A percentile compares a stretch with the other conserved stretches of the same genome.
phyloP scores from a whole-genome alignment of 2,113 vertebrate species.

The Spheniscus mendiculus region DNA sequence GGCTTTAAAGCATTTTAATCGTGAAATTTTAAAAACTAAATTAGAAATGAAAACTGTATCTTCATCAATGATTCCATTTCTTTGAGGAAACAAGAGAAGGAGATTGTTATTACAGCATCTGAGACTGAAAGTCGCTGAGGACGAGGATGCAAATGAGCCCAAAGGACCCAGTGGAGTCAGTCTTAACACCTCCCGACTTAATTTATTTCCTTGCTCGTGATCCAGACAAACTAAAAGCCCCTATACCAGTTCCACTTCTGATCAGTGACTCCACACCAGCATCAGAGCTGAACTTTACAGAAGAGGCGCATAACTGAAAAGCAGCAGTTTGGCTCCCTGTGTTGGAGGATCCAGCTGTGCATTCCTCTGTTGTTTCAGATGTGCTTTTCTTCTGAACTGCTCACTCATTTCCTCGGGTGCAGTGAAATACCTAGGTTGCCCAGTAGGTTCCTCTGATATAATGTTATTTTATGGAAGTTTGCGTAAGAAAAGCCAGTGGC shows the following conservation, averaged over 20 bases:
- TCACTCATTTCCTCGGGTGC: neutral
- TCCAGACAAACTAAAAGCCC: neutral
- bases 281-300: neutral
- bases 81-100: neutral
- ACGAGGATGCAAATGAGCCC: neutral
- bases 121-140: neutral
- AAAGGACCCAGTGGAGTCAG: neutral
- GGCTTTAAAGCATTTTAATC: neutral
- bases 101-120: neutral
- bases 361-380: neutral
- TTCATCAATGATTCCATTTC: neutral
- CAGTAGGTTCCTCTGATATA: neutral
- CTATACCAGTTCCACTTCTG: neutral
- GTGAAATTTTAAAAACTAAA: neutral
- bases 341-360: neutral
- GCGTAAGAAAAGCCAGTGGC: neutral
- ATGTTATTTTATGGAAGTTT: neutral
- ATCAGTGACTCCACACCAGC: neutral
- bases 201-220: neutral
- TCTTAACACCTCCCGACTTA: neutral
- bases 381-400: neutral
- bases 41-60: neutral
- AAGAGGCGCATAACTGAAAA: neutral
- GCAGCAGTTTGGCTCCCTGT: neutral
- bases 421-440: neutral